Evolutionary conservation across 2,113 vertebrate genomes (phyloP).

Genomic region (Saguinus midas): DNA sequence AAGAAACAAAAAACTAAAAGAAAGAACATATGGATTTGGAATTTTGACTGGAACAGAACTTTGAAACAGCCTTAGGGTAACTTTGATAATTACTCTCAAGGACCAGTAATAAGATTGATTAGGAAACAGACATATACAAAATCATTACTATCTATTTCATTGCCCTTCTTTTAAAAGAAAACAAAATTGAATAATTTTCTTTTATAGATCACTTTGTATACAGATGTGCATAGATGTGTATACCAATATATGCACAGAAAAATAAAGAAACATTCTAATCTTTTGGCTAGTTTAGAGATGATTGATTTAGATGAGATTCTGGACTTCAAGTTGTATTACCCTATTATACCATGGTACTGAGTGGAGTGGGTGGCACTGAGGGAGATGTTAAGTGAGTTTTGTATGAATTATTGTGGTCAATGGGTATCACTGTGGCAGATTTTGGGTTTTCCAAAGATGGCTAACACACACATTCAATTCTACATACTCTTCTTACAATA

Average conservation of each 20-base stretch:
- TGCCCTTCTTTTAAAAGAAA: neutral
- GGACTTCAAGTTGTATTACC: neutral
- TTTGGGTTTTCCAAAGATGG: constrained; percentile 13
- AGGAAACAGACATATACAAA: neutral
- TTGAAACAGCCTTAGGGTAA: neutral
- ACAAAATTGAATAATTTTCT: neutral
- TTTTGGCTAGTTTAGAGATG: neutral
- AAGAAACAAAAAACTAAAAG: neutral
- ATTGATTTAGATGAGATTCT: neutral
- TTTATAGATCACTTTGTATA: constrained; percentile 10
- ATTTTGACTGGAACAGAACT: neutral
- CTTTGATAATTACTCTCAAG: neutral
- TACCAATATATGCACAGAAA: neutral
- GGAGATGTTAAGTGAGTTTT: neutral
- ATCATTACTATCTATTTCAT: neutral
- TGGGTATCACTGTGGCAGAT: neutral
- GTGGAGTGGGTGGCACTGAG: neutral
- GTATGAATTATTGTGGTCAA: neutral
- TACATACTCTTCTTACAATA: neutral
- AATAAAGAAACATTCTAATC: neutral
- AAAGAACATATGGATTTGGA: neutral
- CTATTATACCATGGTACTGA: neutral
- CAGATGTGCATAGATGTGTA: neutral
- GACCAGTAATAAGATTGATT: neutral
- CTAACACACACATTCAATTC: neutral